Evolutionary conservation across 2,888 invertebrate genomes (phyloP), one percentile per base, ranked within the genome.

Genomic region (Sicus ferrugineus): DNA sequence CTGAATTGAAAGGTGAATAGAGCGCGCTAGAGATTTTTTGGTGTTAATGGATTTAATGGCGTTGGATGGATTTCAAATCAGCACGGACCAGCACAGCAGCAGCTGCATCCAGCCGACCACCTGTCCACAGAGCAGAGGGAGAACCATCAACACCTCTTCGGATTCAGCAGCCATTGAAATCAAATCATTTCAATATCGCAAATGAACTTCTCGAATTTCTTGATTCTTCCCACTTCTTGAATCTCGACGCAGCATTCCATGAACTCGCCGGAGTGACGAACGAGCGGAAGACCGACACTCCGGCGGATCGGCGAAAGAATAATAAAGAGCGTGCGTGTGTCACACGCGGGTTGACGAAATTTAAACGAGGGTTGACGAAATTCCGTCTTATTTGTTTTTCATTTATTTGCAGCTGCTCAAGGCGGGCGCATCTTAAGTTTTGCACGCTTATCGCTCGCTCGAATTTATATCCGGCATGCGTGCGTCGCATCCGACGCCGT

Each of bases 401-500:
- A 38, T 42, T 42, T 42, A 42, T 26, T 42, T 42, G 38, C 61
- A 61, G 61, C 61, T 61, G 61, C 61, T 61, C n/a, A n/a, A n/a
- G n/a, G n/a, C n/a, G n/a, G n/a, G n/a, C n/a, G 42, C 42, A 14
- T 46, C 38, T 42, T 42, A 61, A 38, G 42, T 26, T 61, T 61
- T 61, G 61, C 61, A 61, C 42, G 42, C 26, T 42, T 56, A n/a
- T 30, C 30, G 26, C 21, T 42, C 61, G 42, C 61, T 42, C 42
- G 23, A 9, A 6, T 54, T 23, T 61, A 42, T 61, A 21, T 61
- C 0, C 16, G 11, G 54, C 26, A 54, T 28, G 16, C 54, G 16
- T 21, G 23, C 50, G 50, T 3, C 9, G 23, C 23, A 52, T 52
- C 90, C 88, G 96, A 97, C 85, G 96, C 94, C 70, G 93, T 93